These are phyloP conservation scores for Nephrotoma guestfalica DNA, from an alignment of 2,888 invertebrate species.

Conservation along the genomic window DNA sequence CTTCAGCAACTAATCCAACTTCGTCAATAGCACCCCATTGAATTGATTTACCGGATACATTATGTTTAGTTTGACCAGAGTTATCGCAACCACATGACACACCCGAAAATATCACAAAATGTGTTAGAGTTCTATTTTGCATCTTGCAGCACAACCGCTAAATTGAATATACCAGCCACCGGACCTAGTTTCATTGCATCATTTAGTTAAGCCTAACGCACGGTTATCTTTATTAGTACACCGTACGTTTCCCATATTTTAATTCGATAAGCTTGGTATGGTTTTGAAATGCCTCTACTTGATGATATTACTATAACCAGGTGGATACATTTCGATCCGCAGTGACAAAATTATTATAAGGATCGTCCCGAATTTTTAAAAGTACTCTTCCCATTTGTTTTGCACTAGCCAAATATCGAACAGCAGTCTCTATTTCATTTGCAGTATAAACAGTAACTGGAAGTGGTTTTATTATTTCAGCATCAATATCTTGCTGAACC, in stretches of 20 bases:
- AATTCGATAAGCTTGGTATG: slow-evolving; percentile 29
- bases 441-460: slow-evolving; percentile 40
- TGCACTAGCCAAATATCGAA: slow-evolving; percentile 46
- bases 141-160: slow-evolving; percentile 70
- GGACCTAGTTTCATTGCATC: not conserved
- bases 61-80: slow-evolving; percentile 62
- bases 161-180: slow-evolving; percentile 76
- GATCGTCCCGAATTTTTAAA: slow-evolving; percentile 26
- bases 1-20: slow-evolving; percentile 41
- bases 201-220: not conserved
- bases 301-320: slow-evolving; percentile 39
- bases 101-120: slow-evolving; percentile 53
- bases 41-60: not conserved
- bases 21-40: not conserved
- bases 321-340: slow-evolving; percentile 21
- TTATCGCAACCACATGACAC: slow-evolving; percentile 34
- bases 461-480: no score
- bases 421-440: slow-evolving; percentile 56
- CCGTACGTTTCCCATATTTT: slow-evolving; percentile 44
- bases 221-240: slow-evolving; percentile 29
- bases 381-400: slow-evolving; percentile 69
- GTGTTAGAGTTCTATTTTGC: slow-evolving; percentile 33
- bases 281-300: not conserved
- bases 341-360: slow-evolving; percentile 17
- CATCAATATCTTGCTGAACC: slow-evolving; percentile 15